Conservation (phyloP, 2,113 vertebrate species). For the Mormoops blainvillei region DNA sequence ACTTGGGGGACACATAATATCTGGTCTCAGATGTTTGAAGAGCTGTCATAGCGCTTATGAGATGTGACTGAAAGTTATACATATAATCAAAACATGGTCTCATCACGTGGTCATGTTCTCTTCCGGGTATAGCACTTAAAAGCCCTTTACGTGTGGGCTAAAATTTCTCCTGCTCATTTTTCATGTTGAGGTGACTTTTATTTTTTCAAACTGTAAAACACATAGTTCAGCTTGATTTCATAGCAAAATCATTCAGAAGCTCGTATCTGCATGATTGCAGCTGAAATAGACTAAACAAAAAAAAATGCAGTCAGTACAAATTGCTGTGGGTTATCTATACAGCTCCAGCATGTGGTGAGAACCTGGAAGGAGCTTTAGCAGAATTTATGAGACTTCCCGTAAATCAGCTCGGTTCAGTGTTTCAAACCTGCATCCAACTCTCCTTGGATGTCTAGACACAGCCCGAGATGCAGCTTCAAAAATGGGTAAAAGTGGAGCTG, state of each 20-base stretch:
- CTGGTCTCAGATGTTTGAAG: not conserved
- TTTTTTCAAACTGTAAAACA: not conserved
- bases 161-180: not conserved
- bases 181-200: not conserved
- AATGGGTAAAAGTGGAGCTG: conserved; percentile 52
- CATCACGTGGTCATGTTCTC: not conserved
- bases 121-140: not conserved
- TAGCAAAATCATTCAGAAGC: conserved; percentile 44
- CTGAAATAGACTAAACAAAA: conserved; percentile 70
- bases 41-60: not conserved
- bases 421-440: conserved; percentile 66
- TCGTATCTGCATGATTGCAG: conserved; percentile 57
- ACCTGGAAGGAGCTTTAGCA: conserved; percentile 48
- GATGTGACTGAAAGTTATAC: not conserved
- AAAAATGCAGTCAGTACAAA: conserved; percentile 51
- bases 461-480: conserved; percentile 59
- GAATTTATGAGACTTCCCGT: conserved; percentile 65
- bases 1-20: not conserved
- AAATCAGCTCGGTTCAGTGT: conserved; percentile 50
- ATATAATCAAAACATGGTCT: not conserved
- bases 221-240: conserved; percentile 16
- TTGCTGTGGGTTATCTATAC: conserved; percentile 62
- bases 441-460: conserved; percentile 64
- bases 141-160: not conserved
- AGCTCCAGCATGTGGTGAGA: conserved; percentile 48